Evolutionary conservation across 2,797 vertebrate genomes (phyloP), one percentile per base, ranked within the genome.

Genomic region (Chloroceryle amazona): DNA sequence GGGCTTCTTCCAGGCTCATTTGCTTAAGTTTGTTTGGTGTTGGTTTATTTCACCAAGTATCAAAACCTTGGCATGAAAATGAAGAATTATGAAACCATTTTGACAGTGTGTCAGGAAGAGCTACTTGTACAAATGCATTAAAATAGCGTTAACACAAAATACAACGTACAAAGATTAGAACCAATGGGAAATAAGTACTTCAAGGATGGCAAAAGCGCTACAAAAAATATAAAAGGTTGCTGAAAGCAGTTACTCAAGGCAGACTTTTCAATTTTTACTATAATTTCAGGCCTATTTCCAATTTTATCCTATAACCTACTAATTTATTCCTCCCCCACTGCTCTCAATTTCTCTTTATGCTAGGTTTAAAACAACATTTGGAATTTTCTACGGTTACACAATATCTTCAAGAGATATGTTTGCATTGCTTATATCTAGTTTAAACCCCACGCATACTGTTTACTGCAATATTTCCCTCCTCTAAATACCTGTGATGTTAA

Each of bases 261-360:
- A 93, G 73, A 21, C 66, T 92, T 58, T 75, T 39, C 23, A 6
- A 10, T 41, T 94, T 71, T 96, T 87, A 88, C 71, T 89, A 92
- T 54, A 71, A 25, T 96, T 97, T 97, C 90, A 96, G 90, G 96
- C 91, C 93, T 81, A 89, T 82, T 97, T 96, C 95, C 95, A 97
- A 92, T 95, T 97, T 97, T 97, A 97, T 88, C 86, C 95, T 90
- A 58, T 81, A 90, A 95, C 47, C 61, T 88, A 96, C 96, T 97
- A 95, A 97, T 94, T 93, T 97, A 97, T 95, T 97, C 97, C 93
- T 84, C 96, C 96, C 92, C 90, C 96, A 94, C 86, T 81, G 86
- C 91, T 95, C 96, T 94, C 88, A 68, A 65, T 94, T 95, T 93
- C 88, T 92, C 87, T 95, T 96, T 95, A 95, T 97, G 85, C 15